These are phyloP conservation scores for Ariopsis seemanni DNA, from an alignment of 2,113 vertebrate genomes.

Conservation along the genomic window DNA sequence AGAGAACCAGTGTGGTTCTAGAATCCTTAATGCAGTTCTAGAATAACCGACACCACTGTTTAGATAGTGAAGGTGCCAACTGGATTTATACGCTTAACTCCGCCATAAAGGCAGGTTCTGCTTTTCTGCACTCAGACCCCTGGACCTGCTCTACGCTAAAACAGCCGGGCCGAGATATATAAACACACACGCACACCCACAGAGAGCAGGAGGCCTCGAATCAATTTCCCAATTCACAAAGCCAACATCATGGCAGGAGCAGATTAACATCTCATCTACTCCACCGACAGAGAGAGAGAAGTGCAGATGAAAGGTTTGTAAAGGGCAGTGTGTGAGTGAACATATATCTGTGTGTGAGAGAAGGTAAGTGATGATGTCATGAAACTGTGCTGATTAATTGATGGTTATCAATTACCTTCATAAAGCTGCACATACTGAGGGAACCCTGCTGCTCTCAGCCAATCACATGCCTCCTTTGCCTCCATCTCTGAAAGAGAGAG, in stretches of 20 bases:
- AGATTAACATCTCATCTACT: not conserved
- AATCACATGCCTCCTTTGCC: slow-evolving; percentile 71
- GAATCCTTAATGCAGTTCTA: not conserved
- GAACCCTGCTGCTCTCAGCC: slow-evolving; percentile 75
- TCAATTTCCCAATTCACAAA: not conserved
- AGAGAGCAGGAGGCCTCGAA: not conserved
- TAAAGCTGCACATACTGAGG: slow-evolving; percentile 78
- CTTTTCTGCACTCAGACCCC: not conserved
- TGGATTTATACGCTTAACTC: not conserved
- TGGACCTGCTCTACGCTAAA: not conserved
- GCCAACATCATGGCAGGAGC: not conserved
- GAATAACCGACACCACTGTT: not conserved
- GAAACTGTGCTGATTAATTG: not conserved
- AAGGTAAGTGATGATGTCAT: not conserved
- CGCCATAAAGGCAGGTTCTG: not conserved
- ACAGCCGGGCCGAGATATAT: not conserved
- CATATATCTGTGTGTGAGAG: not conserved
- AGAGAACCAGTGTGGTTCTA: not conserved
- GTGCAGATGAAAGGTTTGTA: not conserved
- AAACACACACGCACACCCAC: not conserved
- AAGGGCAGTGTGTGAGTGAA: too few species aligned
- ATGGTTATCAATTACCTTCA: slow-evolving; percentile 68
- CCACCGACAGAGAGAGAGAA: not conserved
- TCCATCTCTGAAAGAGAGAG: slow-evolving; percentile 64
- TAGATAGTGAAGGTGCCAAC: not conserved